Conservation (phyloP, 2,113 vertebrate genomes). For the Mohoua ochrocephala region DNA sequence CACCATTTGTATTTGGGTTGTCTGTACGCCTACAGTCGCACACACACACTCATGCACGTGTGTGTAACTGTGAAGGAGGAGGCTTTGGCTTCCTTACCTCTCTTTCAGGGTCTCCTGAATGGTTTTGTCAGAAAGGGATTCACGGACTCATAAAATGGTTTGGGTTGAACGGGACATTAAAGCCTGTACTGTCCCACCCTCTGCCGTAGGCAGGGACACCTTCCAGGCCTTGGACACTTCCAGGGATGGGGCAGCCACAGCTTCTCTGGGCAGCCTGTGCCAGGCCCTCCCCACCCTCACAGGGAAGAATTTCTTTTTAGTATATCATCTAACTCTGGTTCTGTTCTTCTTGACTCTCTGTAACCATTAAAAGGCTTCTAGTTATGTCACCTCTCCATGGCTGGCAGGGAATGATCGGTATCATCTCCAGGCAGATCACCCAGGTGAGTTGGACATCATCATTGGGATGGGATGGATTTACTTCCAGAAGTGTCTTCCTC, state of each 20-base stretch:
- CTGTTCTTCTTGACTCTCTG: not conserved
- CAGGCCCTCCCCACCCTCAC: not conserved
- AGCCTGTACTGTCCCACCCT: not conserved
- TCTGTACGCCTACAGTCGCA: not conserved
- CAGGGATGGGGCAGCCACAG: not conserved
- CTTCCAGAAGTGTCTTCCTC: not conserved
- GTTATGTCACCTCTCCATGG: rapidly evolving
- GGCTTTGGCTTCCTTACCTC: not conserved
- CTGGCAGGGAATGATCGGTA: rapidly evolving
- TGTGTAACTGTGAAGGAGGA: not conserved
- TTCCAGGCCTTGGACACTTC: not conserved
- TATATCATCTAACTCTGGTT: not conserved
- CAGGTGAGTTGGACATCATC: not conserved
- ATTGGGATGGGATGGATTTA: not conserved
- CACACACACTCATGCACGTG: too few relatives aligned
- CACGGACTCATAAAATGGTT: not conserved
- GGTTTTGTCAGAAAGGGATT: not conserved
- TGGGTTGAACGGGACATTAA: not conserved
- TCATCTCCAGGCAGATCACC: not conserved
- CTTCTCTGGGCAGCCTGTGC: not conserved
- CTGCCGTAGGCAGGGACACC: not conserved
- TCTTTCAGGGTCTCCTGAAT: not conserved
- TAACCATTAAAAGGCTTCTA: not conserved
- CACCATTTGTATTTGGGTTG: not conserved
- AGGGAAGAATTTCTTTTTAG: not conserved